A percentile compares a stretch with the other conserved stretches of the same genome.
These are phyloP conservation scores for Itoplectis maculator DNA, from an alignment of 2,888 invertebrate genomes.

Conservation along the genomic window DNA sequence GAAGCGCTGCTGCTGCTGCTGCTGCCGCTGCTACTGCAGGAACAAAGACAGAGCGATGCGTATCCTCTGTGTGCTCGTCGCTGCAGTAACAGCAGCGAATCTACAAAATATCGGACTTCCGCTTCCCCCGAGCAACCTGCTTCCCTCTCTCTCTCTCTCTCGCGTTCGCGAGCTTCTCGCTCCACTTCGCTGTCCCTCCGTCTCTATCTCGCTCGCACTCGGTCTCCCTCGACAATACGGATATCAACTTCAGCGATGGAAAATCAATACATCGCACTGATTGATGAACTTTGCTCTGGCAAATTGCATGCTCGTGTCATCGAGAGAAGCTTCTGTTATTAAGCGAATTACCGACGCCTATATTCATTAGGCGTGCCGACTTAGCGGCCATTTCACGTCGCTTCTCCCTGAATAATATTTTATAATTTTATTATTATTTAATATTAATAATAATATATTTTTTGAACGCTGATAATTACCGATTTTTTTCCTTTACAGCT, in stretches of 20 bases:
- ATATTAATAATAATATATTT: neutral
- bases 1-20: slow-evolving; percentile 11
- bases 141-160: neutral
- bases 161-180: too few relatives aligned
- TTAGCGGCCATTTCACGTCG: slow-evolving; percentile 41
- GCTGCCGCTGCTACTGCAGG: too few relatives aligned
- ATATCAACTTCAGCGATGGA: slow-evolving; percentile 67
- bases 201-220: slow-evolving; percentile 21
- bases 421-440: neutral
- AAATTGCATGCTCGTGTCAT: slow-evolving; percentile 48
- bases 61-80: slow-evolving; percentile 55
- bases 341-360: slow-evolving; percentile 30
- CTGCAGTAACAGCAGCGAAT: slow-evolving; percentile 63
- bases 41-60: slow-evolving; percentile 44
- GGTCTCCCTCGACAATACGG: slow-evolving; percentile 42
- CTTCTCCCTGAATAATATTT: neutral
- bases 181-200: neutral
- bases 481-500: slow-evolving; percentile 85
- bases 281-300: slow-evolving; percentile 64
- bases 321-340: slow-evolving; percentile 27
- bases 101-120: slow-evolving; percentile 65
- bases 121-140: slow-evolving; percentile 35
- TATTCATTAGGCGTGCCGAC: slow-evolving; percentile 48
- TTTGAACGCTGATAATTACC: neutral
- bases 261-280: slow-evolving; percentile 67